A percentile compares a stretch with the other conserved stretches of the same genome.
phyloP scores from a whole-genome alignment of 2,797 vertebrate genomes.

The Lemur catta region DNA sequence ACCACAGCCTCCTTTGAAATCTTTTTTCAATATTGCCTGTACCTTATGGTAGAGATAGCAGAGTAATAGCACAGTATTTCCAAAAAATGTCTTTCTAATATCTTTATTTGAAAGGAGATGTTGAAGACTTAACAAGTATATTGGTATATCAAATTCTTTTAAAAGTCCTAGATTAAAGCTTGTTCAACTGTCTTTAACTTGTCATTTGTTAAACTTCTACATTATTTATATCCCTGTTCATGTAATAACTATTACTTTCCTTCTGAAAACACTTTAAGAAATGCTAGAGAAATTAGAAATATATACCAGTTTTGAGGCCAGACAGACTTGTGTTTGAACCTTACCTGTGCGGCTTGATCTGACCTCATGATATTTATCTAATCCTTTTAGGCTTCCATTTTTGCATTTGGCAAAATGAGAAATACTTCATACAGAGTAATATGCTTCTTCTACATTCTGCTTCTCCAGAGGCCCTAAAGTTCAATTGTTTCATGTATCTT shows the following conservation, averaged over 20 bases:
- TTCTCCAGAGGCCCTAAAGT: not conserved
- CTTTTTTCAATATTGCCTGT: not conserved
- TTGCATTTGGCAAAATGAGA: not conserved
- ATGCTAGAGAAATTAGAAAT: not conserved
- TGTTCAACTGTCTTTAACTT: not conserved
- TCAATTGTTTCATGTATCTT: not conserved
- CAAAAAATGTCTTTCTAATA: not conserved
- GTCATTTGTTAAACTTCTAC: not conserved
- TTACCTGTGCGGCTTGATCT: not conserved
- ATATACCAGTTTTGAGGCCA: not conserved
- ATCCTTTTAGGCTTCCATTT: not conserved
- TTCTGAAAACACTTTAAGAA: not conserved
- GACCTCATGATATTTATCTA: not conserved
- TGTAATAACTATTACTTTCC: not conserved
- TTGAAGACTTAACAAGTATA: not conserved
- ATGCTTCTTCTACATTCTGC: not conserved
- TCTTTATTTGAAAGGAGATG: not conserved
- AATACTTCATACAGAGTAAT: not conserved
- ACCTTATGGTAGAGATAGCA: not conserved
- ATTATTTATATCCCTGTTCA: not conserved
- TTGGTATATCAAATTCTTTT: not conserved
- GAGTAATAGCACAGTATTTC: not conserved
- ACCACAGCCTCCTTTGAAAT: not conserved
- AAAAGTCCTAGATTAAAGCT: not conserved
- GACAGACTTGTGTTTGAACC: not conserved